Evolutionary conservation across 1,140 invertebrate species (phyloP).

Genomic region (Drosophila ananassae): DNA sequence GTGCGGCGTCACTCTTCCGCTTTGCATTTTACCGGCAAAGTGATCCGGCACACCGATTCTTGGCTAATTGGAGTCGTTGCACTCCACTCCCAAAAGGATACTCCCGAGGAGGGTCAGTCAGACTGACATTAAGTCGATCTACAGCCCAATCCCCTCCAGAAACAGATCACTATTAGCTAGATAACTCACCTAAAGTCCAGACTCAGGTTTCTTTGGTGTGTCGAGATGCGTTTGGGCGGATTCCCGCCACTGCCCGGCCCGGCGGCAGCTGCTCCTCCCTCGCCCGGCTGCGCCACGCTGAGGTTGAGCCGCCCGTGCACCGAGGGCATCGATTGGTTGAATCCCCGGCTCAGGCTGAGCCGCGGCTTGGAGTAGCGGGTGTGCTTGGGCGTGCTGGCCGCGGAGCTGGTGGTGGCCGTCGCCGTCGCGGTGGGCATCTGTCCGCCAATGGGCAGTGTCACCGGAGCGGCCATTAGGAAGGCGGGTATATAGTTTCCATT

Average conservation of each 20-base stretch:
- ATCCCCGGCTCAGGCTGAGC: conserved; percentile 74
- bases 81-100: neutral
- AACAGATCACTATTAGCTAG: no score
- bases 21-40: conserved; percentile 3
- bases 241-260: conserved; percentile 55
- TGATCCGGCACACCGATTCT: conserved; percentile 1
- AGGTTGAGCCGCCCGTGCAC: conserved; percentile 87
- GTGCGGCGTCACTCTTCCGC: conserved; percentile 21
- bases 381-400: conserved; percentile 79
- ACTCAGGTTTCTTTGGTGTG: conserved; percentile 91
- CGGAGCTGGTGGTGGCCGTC: conserved; percentile 59
- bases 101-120: no score
- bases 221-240: conserved; percentile 87
- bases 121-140: no score
- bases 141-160: no score
- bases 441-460: conserved; percentile 69
- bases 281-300: conserved; percentile 58
- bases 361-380: conserved; percentile 77
- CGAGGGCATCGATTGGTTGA: conserved; percentile 84
- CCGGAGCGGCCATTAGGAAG: conserved; percentile 64
- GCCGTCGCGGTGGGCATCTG: conserved; percentile 14
- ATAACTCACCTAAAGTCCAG: conserved; percentile 88
- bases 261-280: conserved; percentile 27
- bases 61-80: conserved; percentile 13
- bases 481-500: conserved; percentile 64